Base-by-base conservation (phyloP, 2,888 invertebrate genomes). In the Ormyrus pomaceus region DNA sequence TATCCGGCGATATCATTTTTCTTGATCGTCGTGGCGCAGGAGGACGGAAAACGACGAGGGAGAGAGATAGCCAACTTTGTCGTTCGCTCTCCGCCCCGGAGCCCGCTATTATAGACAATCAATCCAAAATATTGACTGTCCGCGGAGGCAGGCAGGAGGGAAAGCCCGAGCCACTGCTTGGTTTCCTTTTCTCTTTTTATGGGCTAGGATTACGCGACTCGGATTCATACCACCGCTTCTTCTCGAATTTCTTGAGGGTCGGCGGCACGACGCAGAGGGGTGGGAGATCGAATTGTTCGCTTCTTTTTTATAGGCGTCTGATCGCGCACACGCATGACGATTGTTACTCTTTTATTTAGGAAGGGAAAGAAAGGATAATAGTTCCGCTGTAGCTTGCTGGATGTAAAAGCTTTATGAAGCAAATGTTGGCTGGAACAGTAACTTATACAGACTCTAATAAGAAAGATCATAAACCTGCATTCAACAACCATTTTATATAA, bases 51-150 rank as follows among this genome's bases (percentile, higher is more conserved):
- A 82, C 82, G 34, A 4, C 34, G 34, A 34, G 80, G 83, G 83
- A 80, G 81, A 83, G 82, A 83, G 79, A 79, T n/a, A n/a, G 79
- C 72, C 78, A 50, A 48, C 50, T 71, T 61, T 34, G 34, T 34
- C 34, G 34, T 4, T 48, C 71, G 71, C 8, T 51, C 11, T 19
- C 55, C 72, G 8, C 50, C 64, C 87, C 86, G 87, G 88, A 88
- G 87, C 4, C 87, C 87, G 83, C 88, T 88, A 89, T 89, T 89
- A 90, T 88, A 87, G 88, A 88, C 89, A 87, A 90, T 89, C 89
- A 89, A 90, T 90, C 87, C 85, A 87, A 84, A 84, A 84, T 84
- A 85, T 84, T 84, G 84, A 84, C 84, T 83, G 79, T 81, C 64
- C 51, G 62, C 74, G 64, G 13, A 34, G 59, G 59, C 7, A 61